Evolutionary conservation across 2,888 invertebrate species (phyloP), one percentile per base, ranked within the genome.

Genomic region (Lepidonotus clava): DNA sequence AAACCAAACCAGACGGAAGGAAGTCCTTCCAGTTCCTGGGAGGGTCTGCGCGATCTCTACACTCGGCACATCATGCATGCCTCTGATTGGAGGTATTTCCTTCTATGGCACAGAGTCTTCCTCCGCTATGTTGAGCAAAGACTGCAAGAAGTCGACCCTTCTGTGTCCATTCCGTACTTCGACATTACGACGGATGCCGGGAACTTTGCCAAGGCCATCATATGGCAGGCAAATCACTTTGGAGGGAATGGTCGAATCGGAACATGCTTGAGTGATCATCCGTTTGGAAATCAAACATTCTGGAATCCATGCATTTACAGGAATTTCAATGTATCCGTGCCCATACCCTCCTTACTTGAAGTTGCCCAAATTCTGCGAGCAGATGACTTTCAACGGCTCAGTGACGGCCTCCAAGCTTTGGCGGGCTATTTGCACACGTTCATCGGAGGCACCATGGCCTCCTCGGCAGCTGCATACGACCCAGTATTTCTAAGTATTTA

Each of bases 161-260:
- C 91, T 1, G 88, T 94, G n/a, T 90, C 92, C 0, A 92, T 94
- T 80, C 94, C 93, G 0, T 94, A 93, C 86, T 94, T 92, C 89
- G 94, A 94, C 88, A 93, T 93, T 93, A 93, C 94, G 34, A 86
- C 93, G 38, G 93, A 94, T 89, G 91, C 91, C 24, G 93, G 93
- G 0, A 89, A 89, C 34, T 89, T 92, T 32, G 88, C 90, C 38
- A 91, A 89, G 32, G 92, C 93, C 0, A 86, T 90, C 5, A 89
- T 93, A 34, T 94, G 93, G 93, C 92, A 92, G 28, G 92, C 92
- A 6, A 92, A 92, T 85, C 88, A 91, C 86, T 93, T 93, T 89
- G 93, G 94, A 32, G 93, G 93, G 5, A 91, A 93, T 88, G 93
- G 93, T 2, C 89, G 90, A 21, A 89, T 86, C 5, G 90, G 87